Base-by-base conservation (phyloP, 2,797 vertebrate genomes). In the Leuciscus waleckii region DNA sequence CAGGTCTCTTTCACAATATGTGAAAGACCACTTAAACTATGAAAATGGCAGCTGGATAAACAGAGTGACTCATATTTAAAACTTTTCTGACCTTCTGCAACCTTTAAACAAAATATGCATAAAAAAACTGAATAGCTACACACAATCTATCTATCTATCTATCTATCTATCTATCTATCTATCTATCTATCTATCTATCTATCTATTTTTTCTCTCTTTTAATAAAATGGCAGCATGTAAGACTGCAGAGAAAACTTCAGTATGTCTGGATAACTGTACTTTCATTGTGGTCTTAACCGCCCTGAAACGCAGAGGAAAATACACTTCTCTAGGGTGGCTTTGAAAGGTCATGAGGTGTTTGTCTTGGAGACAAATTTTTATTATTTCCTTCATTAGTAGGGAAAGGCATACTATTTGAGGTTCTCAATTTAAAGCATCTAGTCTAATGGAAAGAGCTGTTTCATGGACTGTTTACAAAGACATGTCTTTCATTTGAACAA, bases 331-430 rank as follows among this genome's bases (percentile, higher is more conserved):
- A n/a, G 83, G 75, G 83, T 79, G 83, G 56, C 35, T 83, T 79
- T 23, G 68, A 88, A 83, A 87, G 87, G 86, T 87, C 84, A 85
- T 35, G 43, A 70, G 67, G 39, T 81, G 75, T 88, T 88, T 82
- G 84, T 84, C 73, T 84, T 90, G 84, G 63, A 83, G 81, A 32
- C 14, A 2, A 29, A 56, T 76, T 88, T 82, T 79, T 70, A 81
- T 87, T 81, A 84, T 88, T 88, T 87, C 78, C 43, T 81, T 88
- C 70, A 90, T 85, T 81, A 75, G 70, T 76, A 84, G 68, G 23
- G 68, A 79, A 70, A 85, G 69, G 46, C 68, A 77, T 85, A 32
- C 29, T 65, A 76, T 83, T 83, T 87, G 56, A 67, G 21, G 83
- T 84, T 83, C 43, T 81, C 46, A 35, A 14, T 26, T 80, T 79